Evolutionary conservation across 2,797 vertebrate species (phyloP).

Genomic region (Uromys caudimaculatus): DNA sequence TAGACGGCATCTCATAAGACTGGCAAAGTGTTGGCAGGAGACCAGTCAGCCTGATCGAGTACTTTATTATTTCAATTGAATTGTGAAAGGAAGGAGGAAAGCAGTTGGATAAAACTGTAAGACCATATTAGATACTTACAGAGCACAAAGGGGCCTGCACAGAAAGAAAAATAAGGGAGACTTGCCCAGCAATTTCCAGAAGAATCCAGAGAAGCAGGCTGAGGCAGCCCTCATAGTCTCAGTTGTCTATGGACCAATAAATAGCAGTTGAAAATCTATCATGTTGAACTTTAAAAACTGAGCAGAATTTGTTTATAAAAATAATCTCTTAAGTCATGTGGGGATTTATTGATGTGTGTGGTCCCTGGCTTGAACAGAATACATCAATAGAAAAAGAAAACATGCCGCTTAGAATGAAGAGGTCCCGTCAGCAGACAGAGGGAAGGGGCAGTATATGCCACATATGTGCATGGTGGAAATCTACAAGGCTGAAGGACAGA

Average conservation of each 20-base stretch:
- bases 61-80: conserved; percentile 79
- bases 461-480: neutral
- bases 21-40: conserved; percentile 72
- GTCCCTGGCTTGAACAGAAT: neutral
- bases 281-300: conserved; percentile 26
- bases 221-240: neutral
- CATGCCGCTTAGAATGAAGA: conserved; percentile 5
- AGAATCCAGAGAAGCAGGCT: conserved; percentile 30
- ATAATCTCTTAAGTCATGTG: neutral
- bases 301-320: conserved; percentile 27
- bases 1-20: conserved; percentile 75
- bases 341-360: neutral
- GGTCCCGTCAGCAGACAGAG: neutral
- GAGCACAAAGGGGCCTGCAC: conserved; percentile 45
- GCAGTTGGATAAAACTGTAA: conserved; percentile 71
- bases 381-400: no score
- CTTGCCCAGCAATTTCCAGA: conserved; percentile 39
- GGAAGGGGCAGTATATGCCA: neutral
- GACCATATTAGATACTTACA: conserved; percentile 62
- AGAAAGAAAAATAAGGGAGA: conserved; percentile 65
- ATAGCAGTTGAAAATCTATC: conserved; percentile 26
- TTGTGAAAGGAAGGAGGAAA: conserved; percentile 71
- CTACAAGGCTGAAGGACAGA: neutral
- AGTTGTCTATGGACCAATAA: conserved; percentile 5
- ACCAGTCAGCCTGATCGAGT: conserved; percentile 73